phyloP scores from a whole-genome alignment of 92 coral and sea anemone species.

The Bergia sp. region DNA sequence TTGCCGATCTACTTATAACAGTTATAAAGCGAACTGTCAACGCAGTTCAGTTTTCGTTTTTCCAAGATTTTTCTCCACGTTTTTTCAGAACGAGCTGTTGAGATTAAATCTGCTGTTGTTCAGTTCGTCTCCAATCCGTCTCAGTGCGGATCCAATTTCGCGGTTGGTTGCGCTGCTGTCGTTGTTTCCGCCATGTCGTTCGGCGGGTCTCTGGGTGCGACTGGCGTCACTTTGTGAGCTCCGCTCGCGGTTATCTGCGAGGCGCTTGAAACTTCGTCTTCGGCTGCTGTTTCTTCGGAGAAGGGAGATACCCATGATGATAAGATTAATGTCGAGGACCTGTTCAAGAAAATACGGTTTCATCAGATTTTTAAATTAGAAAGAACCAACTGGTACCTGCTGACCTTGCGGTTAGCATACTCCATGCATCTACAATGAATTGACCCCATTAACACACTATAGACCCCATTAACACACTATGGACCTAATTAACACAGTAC shows the following conservation, averaged over 20 bases:
- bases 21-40: background rate
- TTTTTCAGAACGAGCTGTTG: constrained; percentile 54
- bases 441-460: too few relatives aligned
- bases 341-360: background rate
- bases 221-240: constrained; percentile 60
- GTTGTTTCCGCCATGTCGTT: constrained; percentile 57
- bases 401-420: too few relatives aligned
- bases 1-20: background rate
- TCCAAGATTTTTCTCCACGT: background rate
- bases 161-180: constrained; percentile 73
- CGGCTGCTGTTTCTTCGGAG: constrained; percentile 96
- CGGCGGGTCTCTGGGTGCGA: constrained; percentile 65
- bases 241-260: constrained; percentile 84
- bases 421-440: too few relatives aligned
- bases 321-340: background rate
- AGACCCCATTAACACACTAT: too few relatives aligned
- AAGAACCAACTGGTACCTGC: too few relatives aligned
- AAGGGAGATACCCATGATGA: constrained; percentile 85
- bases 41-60: background rate
- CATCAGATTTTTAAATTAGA: background rate
- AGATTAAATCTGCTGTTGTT: constrained; percentile 87
- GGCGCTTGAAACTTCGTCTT: constrained; percentile 85
- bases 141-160: constrained; percentile 89
- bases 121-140: constrained; percentile 90
- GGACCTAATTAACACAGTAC: too few relatives aligned